A percentile compares a stretch with the other conserved stretches of the same genome.
These are phyloP conservation scores for Coracopsis vasa DNA, from an alignment of 2,113 vertebrate genomes.

Conservation along the genomic window DNA sequence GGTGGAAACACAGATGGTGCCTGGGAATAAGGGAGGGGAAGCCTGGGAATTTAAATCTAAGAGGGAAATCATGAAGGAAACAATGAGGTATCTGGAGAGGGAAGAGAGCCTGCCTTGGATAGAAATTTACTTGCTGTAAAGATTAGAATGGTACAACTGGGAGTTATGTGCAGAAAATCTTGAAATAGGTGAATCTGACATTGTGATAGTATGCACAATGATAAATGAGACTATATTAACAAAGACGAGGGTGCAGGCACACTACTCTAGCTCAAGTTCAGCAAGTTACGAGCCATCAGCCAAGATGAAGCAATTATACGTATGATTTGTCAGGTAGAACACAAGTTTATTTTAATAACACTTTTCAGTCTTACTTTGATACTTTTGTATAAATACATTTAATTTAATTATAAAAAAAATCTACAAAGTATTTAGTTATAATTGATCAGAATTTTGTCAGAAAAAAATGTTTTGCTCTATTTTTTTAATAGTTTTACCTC, in stretches of 20 bases:
- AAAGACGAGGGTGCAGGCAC: neutral
- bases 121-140: neutral
- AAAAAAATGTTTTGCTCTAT: neutral
- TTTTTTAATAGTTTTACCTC: neutral
- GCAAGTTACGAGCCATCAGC: neutral
- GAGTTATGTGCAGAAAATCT: neutral
- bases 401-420: neutral
- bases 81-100: neutral
- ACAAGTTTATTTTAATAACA: neutral
- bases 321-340: neutral
- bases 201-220: neutral
- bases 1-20: neutral
- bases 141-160: neutral
- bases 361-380: neutral
- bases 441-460: neutral
- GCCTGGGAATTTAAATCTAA: neutral
- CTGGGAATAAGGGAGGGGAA: neutral
- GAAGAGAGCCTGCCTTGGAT: neutral
- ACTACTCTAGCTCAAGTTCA: neutral
- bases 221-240: neutral
- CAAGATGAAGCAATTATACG: neutral
- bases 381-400: neutral
- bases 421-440: neutral
- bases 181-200: neutral
- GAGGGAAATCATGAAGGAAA: neutral